Percentiles rank a stretch among this genome's conserved stretches.
Conservation (phyloP, 2,888 invertebrate species). For the Prosapia bicincta region DNA sequence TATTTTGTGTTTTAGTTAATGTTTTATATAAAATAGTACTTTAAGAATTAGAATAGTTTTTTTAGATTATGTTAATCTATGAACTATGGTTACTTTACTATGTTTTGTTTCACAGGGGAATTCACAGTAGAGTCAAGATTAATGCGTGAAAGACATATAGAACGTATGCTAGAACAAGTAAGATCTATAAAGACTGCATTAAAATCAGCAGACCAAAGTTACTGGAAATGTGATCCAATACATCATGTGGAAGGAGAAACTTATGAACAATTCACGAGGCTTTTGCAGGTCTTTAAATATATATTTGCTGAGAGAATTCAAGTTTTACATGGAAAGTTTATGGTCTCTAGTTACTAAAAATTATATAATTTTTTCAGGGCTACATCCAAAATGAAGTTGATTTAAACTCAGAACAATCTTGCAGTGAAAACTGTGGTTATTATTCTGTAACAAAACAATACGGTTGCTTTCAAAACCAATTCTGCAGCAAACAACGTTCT, state of each 20-base stretch:
- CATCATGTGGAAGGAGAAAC: slow-evolving; percentile 64
- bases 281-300: slow-evolving; percentile 53
- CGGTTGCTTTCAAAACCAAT: slow-evolving; percentile 68
- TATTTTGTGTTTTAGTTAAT: no score
- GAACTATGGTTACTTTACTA: no score
- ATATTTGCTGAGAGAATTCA: no score
- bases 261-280: slow-evolving; percentile 71
- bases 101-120: slow-evolving; percentile 55
- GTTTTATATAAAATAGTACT: no score
- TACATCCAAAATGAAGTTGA: slow-evolving; percentile 90
- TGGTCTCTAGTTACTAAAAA: no score
- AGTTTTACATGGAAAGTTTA: no score
- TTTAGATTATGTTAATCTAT: no score
- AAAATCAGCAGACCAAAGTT: slow-evolving; percentile 61
- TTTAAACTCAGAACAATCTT: slow-evolving; percentile 68
- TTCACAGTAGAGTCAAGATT: slow-evolving; percentile 70
- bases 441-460: slow-evolving; percentile 68
- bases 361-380: slow-evolving; percentile 59
- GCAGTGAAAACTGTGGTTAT: slow-evolving; percentile 73
- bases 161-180: slow-evolving; percentile 55
- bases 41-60: no score
- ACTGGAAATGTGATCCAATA: slow-evolving; percentile 75
- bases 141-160: slow-evolving; percentile 61
- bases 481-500: slow-evolving; percentile 60
- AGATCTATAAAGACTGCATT: slow-evolving; percentile 65